Evolutionary conservation across 2,888 invertebrate species (phyloP).

Genomic region (Dugesia japonica): DNA sequence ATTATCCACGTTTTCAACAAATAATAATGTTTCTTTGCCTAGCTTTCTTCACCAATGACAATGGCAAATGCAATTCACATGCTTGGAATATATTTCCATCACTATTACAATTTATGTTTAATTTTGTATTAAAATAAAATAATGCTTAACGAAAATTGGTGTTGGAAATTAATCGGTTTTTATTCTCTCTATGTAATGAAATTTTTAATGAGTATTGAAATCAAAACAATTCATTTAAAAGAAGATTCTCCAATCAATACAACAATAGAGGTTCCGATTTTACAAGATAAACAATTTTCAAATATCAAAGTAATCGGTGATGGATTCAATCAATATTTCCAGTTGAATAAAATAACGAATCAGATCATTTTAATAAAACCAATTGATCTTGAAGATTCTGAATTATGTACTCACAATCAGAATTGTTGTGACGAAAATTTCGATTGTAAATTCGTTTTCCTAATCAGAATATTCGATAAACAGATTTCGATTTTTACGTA

Average conservation of each 20-base stretch:
- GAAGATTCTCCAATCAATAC: background rate
- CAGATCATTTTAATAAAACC: background rate
- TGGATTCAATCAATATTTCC: slow-evolving; percentile 1
- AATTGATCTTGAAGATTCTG: background rate
- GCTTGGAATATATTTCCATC: background rate
- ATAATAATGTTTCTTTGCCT: slow-evolving; percentile 20
- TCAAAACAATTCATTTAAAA: background rate
- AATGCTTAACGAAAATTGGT: background rate
- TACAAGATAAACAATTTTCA: background rate
- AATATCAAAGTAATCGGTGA: slow-evolving; percentile 2
- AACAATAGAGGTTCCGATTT: background rate
- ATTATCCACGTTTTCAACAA: slow-evolving; percentile 1
- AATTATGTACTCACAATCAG: background rate
- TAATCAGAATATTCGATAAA: background rate
- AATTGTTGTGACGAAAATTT: background rate
- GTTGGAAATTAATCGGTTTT: background rate
- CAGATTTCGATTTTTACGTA: slow-evolving; percentile 3
- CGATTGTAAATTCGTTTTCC: slow-evolving; percentile 2
- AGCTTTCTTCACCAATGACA: slow-evolving; percentile 16
- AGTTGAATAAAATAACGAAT: background rate
- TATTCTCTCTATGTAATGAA: background rate
- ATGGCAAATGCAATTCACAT: background rate
- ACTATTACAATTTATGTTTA: background rate
- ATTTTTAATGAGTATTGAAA: background rate
- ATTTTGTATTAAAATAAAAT: background rate